phyloP scores from a whole-genome alignment of 2,113 vertebrate species.

The Setophaga coronata region DNA sequence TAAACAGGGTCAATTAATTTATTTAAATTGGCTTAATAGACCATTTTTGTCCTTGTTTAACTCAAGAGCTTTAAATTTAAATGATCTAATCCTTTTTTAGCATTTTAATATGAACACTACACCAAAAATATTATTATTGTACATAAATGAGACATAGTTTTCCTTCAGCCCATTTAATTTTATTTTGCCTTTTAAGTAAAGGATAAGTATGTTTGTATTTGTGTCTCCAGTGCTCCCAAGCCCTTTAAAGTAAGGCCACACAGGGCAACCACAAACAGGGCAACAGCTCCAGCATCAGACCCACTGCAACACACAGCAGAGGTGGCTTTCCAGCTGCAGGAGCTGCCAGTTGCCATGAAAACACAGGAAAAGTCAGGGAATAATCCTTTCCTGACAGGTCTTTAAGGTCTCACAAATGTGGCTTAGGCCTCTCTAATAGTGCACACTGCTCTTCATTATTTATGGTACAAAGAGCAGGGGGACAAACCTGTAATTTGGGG shows the following conservation, averaged over 20 bases:
- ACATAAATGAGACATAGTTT: not conserved
- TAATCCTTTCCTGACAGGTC: not conserved
- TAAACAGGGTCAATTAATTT: slow-evolving; percentile 32
- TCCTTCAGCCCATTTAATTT: slow-evolving; percentile 7
- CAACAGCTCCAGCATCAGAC: not conserved
- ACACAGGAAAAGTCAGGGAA: not conserved
- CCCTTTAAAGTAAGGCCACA: not conserved
- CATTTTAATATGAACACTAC: not conserved
- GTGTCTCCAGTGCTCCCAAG: not conserved
- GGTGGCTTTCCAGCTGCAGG: not conserved
- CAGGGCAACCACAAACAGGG: not conserved
- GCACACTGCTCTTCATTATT: not conserved
- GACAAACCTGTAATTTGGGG: not conserved
- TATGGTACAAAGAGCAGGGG: not conserved
- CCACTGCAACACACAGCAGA: not conserved
- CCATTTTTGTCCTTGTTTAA: slow-evolving; percentile 43
- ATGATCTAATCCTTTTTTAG: not conserved
- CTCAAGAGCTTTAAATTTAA: slow-evolving; percentile 30
- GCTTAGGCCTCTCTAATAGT: not conserved
- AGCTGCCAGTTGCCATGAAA: not conserved
- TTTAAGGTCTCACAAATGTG: not conserved
- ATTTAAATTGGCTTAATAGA: slow-evolving; percentile 19
- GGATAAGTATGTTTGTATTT: not conserved
- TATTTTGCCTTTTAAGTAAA: not conserved
- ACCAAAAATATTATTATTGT: not conserved